These are phyloP conservation scores for Parazoanthus darwini DNA, from an alignment of 92 coral and sea anemone species.

Conservation along the genomic window DNA sequence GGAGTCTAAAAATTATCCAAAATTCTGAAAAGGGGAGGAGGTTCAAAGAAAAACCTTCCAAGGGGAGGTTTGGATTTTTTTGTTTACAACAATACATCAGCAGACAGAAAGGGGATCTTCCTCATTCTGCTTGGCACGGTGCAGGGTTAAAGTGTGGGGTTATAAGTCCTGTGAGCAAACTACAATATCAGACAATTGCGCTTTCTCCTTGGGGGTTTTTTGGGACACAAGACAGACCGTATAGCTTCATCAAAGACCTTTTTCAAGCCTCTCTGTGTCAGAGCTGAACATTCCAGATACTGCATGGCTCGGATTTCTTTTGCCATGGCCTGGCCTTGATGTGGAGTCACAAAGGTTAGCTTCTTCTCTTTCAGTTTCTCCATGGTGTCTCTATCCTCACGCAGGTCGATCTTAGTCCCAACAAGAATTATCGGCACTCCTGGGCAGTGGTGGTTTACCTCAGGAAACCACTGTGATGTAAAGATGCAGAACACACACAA, in stretches of 20 bases:
- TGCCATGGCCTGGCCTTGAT: constrained; percentile 59
- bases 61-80: background rate
- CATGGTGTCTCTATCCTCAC: constrained; percentile 69
- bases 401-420: constrained; percentile 65
- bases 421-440: constrained; percentile 63
- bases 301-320: constrained; percentile 62
- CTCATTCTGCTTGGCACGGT: background rate
- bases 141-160: background rate
- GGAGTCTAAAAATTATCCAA: background rate
- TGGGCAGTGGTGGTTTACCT: constrained; percentile 71
- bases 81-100: background rate
- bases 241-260: constrained; percentile 69
- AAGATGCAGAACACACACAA: too few relatives aligned
- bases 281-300: constrained; percentile 68
- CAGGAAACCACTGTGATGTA: constrained; percentile 55
- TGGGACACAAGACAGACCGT: constrained; percentile 57
- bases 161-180: background rate
- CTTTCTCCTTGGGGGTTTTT: constrained; percentile 60
- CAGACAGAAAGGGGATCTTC: background rate
- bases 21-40: background rate
- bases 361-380: constrained; percentile 70
- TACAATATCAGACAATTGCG: constrained; percentile 47
- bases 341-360: constrained; percentile 41
- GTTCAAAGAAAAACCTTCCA: background rate
- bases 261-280: constrained; percentile 64